A percentile compares a stretch with the other conserved stretches of the same genome.
phyloP scores from a whole-genome alignment of 1,140 invertebrate species.

The Zophobas atratus region DNA sequence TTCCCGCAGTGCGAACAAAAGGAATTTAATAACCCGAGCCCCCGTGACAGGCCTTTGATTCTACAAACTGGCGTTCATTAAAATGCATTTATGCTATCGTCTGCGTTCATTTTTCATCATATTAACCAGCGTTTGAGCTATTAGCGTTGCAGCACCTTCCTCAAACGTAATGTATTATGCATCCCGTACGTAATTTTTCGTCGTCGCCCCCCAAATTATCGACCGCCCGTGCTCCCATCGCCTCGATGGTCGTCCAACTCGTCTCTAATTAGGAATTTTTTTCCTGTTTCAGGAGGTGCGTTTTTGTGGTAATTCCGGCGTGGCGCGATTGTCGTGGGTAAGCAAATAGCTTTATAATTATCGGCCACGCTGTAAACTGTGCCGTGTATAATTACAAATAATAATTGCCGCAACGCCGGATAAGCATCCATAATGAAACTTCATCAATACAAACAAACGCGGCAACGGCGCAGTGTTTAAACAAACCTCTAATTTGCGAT shows the following conservation, averaged over 20 bases:
- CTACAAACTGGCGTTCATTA: too few species aligned
- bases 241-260: neutral
- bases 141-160: too few species aligned
- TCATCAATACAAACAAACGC: conserved; percentile 57
- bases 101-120: too few species aligned
- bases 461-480: conserved; percentile 39
- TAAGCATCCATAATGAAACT: conserved; percentile 64
- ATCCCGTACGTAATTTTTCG: too few species aligned
- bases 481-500: conserved; percentile 49
- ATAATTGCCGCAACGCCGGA: conserved; percentile 64
- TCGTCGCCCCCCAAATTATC: too few species aligned
- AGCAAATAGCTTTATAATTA: conserved; percentile 65
- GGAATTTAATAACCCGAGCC: too few species aligned
- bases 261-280: conserved; percentile 38
- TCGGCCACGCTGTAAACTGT: conserved; percentile 53
- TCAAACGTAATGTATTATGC: too few species aligned
- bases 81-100: too few species aligned
- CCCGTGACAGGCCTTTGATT: too few species aligned
- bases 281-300: conserved; percentile 64
- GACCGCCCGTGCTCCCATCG: too few species aligned
- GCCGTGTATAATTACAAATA: conserved; percentile 61
- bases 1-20: too few species aligned
- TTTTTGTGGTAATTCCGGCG: conserved; percentile 48
- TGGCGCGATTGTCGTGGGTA: conserved; percentile 58
- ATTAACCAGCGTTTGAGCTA: too few species aligned